Percentiles rank a stretch among this genome's conserved stretches.
phyloP scores from a whole-genome alignment of 2,797 vertebrate species.

The Semotilus atromaculatus region DNA sequence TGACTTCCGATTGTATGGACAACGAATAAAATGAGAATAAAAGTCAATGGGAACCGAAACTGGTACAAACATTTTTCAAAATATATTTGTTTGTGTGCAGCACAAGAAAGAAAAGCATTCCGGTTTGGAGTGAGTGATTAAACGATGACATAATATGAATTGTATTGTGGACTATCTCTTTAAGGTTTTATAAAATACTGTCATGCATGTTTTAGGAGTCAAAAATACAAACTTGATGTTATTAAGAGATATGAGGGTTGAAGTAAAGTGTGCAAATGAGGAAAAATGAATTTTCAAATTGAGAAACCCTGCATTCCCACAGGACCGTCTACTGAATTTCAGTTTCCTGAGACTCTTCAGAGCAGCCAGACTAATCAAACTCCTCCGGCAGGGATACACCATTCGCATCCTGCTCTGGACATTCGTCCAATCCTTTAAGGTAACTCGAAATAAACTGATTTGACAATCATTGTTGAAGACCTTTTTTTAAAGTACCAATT shows the following conservation, averaged over 20 bases:
- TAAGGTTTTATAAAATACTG: neutral
- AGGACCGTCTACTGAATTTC: constrained; percentile 94
- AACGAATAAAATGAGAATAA: no score
- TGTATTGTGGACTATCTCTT: neutral
- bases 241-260: neutral
- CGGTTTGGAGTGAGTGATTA: neutral
- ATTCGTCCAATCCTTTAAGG: constrained; percentile 98
- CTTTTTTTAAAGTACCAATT: neutral
- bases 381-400: constrained; percentile 96
- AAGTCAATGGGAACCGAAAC: neutral
- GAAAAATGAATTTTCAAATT: neutral
- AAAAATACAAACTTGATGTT: neutral
- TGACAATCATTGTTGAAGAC: neutral
- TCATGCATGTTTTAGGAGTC: neutral
- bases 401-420: constrained; percentile 98
- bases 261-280: neutral
- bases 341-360: constrained; percentile 95
- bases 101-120: neutral
- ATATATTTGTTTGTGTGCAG: neutral
- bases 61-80: neutral
- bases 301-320: constrained; percentile 50
- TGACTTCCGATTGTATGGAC: neutral
- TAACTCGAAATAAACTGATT: constrained; percentile 60
- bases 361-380: constrained; percentile 93
- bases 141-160: neutral